phyloP scores from a whole-genome alignment of 2,113 vertebrate genomes.

The Aphelocoma coerulescens region DNA sequence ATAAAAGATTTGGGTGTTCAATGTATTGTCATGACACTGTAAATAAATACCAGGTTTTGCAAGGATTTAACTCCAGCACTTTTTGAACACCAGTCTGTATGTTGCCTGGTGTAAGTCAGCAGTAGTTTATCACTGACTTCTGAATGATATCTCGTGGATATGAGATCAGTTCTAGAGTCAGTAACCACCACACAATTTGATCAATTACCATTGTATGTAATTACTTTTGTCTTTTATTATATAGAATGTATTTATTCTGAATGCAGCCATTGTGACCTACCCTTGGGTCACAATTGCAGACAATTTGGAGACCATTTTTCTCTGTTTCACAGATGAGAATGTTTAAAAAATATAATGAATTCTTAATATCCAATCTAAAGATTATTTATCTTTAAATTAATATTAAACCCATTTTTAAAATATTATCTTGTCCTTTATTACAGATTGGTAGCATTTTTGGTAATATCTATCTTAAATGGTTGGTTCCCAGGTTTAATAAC shows the following conservation, averaged over 20 bases:
- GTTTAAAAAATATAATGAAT: neutral
- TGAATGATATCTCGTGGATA: neutral
- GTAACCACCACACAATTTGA: neutral
- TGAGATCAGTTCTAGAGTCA: neutral
- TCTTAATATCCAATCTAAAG: neutral
- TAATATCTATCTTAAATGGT: neutral
- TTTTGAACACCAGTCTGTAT: neutral
- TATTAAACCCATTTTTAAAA: neutral
- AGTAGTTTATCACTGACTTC: neutral
- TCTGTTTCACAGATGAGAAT: neutral
- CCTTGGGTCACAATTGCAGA: neutral
- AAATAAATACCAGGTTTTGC: neutral
- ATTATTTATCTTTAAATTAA: neutral
- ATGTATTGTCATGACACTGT: neutral
- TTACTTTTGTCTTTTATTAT: neutral
- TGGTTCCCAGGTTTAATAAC: neutral
- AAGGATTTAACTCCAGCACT: neutral
- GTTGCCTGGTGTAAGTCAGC: neutral
- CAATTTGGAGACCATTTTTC: neutral
- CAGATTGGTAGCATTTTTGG: neutral
- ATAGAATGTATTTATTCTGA: neutral
- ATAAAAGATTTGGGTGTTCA: neutral
- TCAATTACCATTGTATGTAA: neutral
- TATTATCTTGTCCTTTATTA: neutral
- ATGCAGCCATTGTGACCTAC: neutral